Percentiles rank a stretch among this genome's conserved stretches.
Conservation (phyloP, 2,888 invertebrate species). For the Pecten maximus region DNA sequence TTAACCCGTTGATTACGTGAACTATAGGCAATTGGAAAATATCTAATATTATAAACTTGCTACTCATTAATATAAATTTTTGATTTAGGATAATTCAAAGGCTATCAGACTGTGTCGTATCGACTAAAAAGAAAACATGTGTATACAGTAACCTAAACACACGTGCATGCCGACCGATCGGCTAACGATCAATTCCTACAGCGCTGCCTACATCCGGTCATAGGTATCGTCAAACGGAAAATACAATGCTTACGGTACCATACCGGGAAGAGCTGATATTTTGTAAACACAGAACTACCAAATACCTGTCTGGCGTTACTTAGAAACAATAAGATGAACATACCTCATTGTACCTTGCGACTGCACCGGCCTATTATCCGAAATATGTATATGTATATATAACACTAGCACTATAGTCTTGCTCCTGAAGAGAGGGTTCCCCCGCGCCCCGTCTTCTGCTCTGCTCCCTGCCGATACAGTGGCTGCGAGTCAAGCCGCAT, state of each 20-base stretch:
- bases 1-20: too few species aligned
- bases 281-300: background rate
- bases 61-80: too few species aligned
- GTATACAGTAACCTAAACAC: background rate
- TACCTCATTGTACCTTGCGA: background rate
- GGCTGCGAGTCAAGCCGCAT: background rate
- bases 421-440: background rate
- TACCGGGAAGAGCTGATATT: background rate
- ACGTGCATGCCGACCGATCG: background rate
- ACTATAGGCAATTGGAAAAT: too few species aligned
- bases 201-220: background rate
- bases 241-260: background rate
- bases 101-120: too few species aligned
- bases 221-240: background rate
- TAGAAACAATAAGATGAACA: background rate
- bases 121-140: background rate
- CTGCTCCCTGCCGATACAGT: slow-evolving; percentile 35
- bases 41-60: too few species aligned
- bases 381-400: too few species aligned
- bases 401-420: background rate
- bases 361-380: background rate
- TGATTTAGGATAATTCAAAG: too few species aligned
- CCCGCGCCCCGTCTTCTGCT: background rate
- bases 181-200: background rate
- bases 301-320: background rate